Conservation (phyloP, 2,888 invertebrate genomes). For the Temnothorax unifasciatus region DNA sequence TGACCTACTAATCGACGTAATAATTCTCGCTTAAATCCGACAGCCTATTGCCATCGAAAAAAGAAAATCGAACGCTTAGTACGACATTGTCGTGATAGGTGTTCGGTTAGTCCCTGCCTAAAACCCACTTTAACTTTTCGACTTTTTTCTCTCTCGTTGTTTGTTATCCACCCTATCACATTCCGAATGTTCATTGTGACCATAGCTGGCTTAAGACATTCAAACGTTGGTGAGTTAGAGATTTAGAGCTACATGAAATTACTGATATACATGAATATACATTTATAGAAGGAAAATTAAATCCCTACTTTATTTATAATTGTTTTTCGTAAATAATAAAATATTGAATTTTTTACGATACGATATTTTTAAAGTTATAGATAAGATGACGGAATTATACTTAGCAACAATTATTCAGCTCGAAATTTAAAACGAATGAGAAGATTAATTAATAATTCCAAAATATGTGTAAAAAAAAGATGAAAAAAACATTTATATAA, state of each 20-base stretch:
- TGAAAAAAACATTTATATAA: not conserved
- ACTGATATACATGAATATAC: not conserved
- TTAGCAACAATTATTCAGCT: not conserved
- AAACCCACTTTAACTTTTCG: slow-evolving; percentile 35
- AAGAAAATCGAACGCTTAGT: slow-evolving; percentile 67
- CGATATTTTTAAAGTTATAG: not conserved
- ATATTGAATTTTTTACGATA: not conserved
- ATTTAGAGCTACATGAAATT: not conserved
- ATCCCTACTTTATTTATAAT: not conserved
- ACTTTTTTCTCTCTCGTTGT: slow-evolving; percentile 30
- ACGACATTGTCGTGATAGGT: slow-evolving; percentile 67
- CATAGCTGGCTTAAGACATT: slow-evolving; percentile 47
- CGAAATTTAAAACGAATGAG: not conserved
- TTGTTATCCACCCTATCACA: slow-evolving; percentile 32
- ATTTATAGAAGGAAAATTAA: not conserved
- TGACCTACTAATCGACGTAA: slow-evolving; percentile 70
- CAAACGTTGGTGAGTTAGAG: slow-evolving; percentile 14
- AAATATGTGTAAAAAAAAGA: not conserved
- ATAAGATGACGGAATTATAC: not conserved
- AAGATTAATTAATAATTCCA: not conserved
- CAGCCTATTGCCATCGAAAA: slow-evolving; percentile 55
- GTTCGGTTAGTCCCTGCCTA: slow-evolving; percentile 59
- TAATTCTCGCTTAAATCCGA: slow-evolving; percentile 54
- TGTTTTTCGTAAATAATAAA: not conserved
- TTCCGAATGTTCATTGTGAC: slow-evolving; percentile 40